Conservation (phyloP, 2,888 invertebrate genomes). For the Euzophera pinguis region DNA sequence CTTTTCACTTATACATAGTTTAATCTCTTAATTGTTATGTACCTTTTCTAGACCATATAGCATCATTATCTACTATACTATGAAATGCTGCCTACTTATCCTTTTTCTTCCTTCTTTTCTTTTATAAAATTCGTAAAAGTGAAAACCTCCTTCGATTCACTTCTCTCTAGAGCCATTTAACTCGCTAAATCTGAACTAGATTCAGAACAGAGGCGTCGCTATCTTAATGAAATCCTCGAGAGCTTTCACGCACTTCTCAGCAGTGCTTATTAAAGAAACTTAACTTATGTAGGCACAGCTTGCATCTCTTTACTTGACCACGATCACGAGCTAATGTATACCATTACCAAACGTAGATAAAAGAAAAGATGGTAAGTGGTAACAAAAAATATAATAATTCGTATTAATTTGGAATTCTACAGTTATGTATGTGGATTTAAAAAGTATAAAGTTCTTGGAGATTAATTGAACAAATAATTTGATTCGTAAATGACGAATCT, state of each 20-base stretch:
- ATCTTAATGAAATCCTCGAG: constrained; percentile 44
- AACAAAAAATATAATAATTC: neutral
- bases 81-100: too few species aligned
- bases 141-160: neutral
- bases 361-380: neutral
- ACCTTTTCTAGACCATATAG: too few species aligned
- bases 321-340: neutral
- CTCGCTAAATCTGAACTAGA: neutral
- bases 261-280: neutral
- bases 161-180: neutral
- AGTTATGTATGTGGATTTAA: too few species aligned
- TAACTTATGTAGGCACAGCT: neutral
- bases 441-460: too few species aligned
- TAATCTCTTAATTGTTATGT: too few species aligned
- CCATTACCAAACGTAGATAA: neutral
- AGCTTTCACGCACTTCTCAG: constrained; percentile 29
- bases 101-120: too few species aligned
- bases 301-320: neutral
- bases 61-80: too few species aligned
- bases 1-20: too few species aligned
- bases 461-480: too few species aligned
- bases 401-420: neutral
- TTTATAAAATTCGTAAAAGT: too few species aligned
- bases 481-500: too few species aligned
- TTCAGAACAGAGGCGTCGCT: constrained; percentile 18